Percentiles rank a stretch among this genome's conserved stretches.
Evolutionary conservation across 2,888 invertebrate genomes (phyloP).

Genomic region (Diploptera punctata): DNA sequence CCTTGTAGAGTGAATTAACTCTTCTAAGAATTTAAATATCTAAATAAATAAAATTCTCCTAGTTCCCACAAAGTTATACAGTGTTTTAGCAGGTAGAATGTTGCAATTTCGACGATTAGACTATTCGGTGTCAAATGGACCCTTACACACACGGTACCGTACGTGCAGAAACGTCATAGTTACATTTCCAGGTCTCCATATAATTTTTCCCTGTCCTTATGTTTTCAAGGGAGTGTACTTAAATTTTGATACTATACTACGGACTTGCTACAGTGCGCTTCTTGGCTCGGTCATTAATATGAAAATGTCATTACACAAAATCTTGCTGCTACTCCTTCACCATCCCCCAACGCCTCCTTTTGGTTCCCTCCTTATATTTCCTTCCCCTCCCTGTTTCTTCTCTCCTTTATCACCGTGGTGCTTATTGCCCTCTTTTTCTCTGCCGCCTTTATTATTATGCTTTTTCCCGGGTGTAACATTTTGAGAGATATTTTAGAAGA

Average conservation of each 20-base stretch:
- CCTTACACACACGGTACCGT: no score
- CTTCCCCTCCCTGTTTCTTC: slow-evolving; percentile 19
- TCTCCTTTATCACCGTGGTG: slow-evolving; percentile 31
- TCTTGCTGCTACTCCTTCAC: slow-evolving; percentile 25
- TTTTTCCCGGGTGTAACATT: slow-evolving; percentile 41
- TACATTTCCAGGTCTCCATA: no score
- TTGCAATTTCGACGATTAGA: no score
- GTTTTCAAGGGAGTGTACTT: slow-evolving; percentile 11
- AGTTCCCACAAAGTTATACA: no score
- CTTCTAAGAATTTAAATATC: no score
- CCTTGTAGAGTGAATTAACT: no score
- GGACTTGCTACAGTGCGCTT: slow-evolving; percentile 21
- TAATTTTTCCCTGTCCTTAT: neutral
- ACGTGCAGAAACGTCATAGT: no score
- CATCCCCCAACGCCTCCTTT: neutral
- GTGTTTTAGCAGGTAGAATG: no score
- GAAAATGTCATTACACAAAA: slow-evolving; percentile 38
- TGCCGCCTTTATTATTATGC: slow-evolving; percentile 36
- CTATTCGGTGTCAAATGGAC: no score
- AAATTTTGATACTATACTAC: slow-evolving; percentile 16
- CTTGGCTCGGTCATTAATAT: slow-evolving; percentile 35
- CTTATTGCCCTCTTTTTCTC: slow-evolving; percentile 38
- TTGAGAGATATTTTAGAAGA: slow-evolving; percentile 36
- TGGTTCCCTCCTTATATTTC: neutral
- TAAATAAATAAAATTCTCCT: no score